phyloP scores from a whole-genome alignment of 2,888 invertebrate species.

The Drosophila greeni region DNA sequence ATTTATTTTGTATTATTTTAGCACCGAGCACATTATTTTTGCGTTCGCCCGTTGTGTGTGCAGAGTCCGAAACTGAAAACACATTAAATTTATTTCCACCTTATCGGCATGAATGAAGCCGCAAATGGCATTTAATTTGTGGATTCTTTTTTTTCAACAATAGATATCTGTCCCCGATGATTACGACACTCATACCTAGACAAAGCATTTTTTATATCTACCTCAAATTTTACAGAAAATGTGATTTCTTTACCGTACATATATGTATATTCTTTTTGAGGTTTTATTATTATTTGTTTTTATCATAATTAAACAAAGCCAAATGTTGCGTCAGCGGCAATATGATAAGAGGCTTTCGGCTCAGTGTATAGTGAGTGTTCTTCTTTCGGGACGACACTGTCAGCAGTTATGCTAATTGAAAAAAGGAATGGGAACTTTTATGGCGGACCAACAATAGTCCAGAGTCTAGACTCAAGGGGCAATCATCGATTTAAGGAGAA shows the following conservation, averaged over 20 bases:
- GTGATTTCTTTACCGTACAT: constrained; percentile 19
- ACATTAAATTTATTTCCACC: constrained; percentile 60
- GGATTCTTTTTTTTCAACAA: constrained; percentile 57
- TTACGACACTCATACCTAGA: constrained; percentile 17
- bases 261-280: constrained; percentile 20
- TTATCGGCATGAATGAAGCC: constrained; percentile 70
- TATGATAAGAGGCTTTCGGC: constrained; percentile 46
- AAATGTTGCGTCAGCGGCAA: constrained; percentile 50
- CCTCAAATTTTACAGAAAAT: constrained; percentile 49
- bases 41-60: constrained; percentile 23
- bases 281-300: constrained; percentile 54
- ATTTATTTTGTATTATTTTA: constrained; percentile 6
- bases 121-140: constrained; percentile 67
- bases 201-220: constrained; percentile 30
- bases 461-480: constrained; percentile 4
- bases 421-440: not conserved
- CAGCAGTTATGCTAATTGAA: constrained; percentile 19
- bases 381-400: constrained; percentile 6
- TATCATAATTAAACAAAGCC: constrained; percentile 64
- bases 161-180: constrained; percentile 54
- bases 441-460: constrained; percentile 1
- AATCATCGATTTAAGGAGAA: not conserved
- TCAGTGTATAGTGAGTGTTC: not conserved
- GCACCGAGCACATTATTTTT: constrained; percentile 37
- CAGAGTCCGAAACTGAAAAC: constrained; percentile 49